Conservation (phyloP, 2,113 vertebrate species). For the Erinaceus europaeus region DNA sequence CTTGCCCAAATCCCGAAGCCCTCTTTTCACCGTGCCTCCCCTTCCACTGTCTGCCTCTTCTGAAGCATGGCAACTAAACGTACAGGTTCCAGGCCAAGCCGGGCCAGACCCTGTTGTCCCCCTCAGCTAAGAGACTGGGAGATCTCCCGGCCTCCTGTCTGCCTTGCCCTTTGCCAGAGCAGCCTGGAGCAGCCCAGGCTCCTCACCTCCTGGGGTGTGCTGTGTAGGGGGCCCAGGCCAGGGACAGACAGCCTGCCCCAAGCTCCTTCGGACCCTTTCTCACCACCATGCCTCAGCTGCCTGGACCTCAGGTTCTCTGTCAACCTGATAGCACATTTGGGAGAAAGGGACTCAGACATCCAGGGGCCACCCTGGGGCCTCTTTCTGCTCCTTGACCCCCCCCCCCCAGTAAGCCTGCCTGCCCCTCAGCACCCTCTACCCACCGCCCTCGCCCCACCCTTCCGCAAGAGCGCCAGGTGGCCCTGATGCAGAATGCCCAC, state of each 20-base stretch:
- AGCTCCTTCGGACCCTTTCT: not conserved
- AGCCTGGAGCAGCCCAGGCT: not conserved
- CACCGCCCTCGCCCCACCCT: slow-evolving; percentile 48
- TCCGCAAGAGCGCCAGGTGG: slow-evolving; percentile 56
- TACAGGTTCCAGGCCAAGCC: not conserved
- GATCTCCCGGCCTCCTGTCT: not conserved
- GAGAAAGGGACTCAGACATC: not conserved
- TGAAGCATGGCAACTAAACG: not conserved
- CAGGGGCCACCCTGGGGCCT: not conserved
- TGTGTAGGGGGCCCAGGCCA: not conserved
- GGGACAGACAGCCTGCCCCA: not conserved
- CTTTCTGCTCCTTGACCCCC: slow-evolving; percentile 15
- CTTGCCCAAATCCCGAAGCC: not conserved
- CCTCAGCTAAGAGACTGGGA: not conserved
- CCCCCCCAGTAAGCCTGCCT: slow-evolving; percentile 55
- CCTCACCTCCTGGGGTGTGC: too few species aligned
- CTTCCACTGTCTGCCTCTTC: not conserved
- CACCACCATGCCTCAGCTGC: not conserved
- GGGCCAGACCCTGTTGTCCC: not conserved
- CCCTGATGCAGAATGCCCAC: slow-evolving; percentile 41
- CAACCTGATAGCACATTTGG: not conserved
- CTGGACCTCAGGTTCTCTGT: not conserved
- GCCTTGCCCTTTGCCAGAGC: not conserved
- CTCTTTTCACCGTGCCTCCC: not conserved
- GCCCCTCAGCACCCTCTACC: slow-evolving; percentile 62